Percentiles rank a stretch among this genome's conserved stretches.
Evolutionary conservation across 2,113 vertebrate genomes (phyloP).

Genomic region (Bufo bufo): DNA sequence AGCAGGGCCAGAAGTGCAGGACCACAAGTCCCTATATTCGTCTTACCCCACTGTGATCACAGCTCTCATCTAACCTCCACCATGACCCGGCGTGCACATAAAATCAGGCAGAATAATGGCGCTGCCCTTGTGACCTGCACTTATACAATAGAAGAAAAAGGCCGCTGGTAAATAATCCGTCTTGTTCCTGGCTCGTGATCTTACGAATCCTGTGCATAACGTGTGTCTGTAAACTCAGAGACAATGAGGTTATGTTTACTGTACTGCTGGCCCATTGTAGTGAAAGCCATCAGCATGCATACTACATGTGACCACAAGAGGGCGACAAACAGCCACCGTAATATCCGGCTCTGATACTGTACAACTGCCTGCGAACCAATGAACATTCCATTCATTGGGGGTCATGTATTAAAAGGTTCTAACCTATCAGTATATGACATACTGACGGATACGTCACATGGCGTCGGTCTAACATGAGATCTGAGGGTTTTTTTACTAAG

Average conservation of each 20-base stretch:
- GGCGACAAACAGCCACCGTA: not conserved
- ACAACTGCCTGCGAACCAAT: not conserved
- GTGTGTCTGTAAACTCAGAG: not conserved
- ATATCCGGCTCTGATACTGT: not conserved
- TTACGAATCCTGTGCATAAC: not conserved
- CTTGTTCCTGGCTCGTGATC: not conserved
- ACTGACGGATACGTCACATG: no score
- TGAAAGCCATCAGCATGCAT: not conserved
- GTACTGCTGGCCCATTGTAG: not conserved
- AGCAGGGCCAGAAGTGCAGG: no score
- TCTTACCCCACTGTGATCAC: not conserved
- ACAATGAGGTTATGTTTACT: not conserved
- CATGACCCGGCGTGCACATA: not conserved
- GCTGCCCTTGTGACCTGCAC: not conserved
- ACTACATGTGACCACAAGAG: not conserved
- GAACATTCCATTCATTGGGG: not conserved
- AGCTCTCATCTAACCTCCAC: not conserved
- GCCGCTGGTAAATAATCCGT: not conserved
- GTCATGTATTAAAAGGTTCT: no score
- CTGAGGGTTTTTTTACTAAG: no score
- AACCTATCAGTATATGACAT: no score
- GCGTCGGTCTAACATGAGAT: no score
- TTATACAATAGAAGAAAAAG: not conserved
- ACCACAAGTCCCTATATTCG: no score
- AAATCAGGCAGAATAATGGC: not conserved